phyloP scores from a whole-genome alignment of 2,113 vertebrate species.

The Siniperca knerii region DNA sequence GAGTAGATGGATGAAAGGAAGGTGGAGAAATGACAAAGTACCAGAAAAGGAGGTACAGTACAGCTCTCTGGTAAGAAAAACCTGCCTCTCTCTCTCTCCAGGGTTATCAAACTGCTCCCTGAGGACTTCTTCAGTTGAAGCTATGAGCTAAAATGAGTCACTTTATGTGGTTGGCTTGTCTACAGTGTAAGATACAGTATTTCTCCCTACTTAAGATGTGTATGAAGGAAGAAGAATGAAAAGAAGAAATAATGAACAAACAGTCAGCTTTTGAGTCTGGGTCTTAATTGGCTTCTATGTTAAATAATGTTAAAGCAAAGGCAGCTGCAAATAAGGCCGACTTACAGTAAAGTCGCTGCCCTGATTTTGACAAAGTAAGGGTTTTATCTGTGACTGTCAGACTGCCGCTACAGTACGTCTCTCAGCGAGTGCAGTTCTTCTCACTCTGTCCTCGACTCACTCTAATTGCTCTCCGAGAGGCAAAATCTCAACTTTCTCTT shows the following conservation, averaged over 20 bases:
- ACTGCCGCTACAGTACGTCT: slow-evolving; percentile 47
- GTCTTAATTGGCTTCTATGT: slow-evolving; percentile 49
- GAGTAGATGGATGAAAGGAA: slow-evolving; percentile 26
- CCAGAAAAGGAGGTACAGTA: slow-evolving; percentile 40
- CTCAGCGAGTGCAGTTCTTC: slow-evolving; percentile 22
- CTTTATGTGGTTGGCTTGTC: slow-evolving; percentile 44
- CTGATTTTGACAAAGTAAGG: slow-evolving; percentile 55
- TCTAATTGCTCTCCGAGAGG: slow-evolving; percentile 58
- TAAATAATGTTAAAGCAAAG: slow-evolving; percentile 44
- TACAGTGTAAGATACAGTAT: slow-evolving; percentile 28
- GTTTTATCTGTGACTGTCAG: slow-evolving; percentile 67
- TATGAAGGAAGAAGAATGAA: slow-evolving; percentile 13
- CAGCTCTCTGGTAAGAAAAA: slow-evolving; percentile 57
- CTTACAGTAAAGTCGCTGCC: slow-evolving; percentile 35
- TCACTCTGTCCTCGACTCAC: slow-evolving; percentile 32
- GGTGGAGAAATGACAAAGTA: slow-evolving; percentile 56
- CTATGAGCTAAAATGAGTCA: slow-evolving; percentile 75
- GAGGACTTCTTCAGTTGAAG: slow-evolving; percentile 51
- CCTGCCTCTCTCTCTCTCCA: slow-evolving; percentile 34
- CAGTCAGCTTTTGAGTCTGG: slow-evolving; percentile 19
- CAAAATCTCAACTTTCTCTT: slow-evolving; percentile 26
- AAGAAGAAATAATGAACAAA: slow-evolving; percentile 13
- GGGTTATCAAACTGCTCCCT: slow-evolving; percentile 65
- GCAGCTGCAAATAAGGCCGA: slow-evolving; percentile 35
- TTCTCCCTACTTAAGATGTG: slow-evolving; percentile 6